Percentiles rank a stretch among this genome's conserved stretches.
Conservation (phyloP, 2,888 invertebrate genomes). For the Scaptomyza flava region DNA sequence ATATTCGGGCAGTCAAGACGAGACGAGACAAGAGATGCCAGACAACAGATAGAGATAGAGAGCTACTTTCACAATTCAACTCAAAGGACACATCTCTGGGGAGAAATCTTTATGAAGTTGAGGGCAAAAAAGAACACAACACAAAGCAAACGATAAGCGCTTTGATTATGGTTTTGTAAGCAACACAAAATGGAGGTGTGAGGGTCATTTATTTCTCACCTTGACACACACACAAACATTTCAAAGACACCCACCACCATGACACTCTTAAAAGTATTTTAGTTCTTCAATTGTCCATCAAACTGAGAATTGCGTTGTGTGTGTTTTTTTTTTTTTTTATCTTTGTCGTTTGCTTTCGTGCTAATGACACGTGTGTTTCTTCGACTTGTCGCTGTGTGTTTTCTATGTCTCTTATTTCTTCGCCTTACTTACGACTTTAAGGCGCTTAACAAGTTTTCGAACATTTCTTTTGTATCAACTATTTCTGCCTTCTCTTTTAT, state of each 20-base stretch:
- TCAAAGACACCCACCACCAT: slow-evolving; percentile 38
- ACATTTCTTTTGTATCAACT: slow-evolving; percentile 29
- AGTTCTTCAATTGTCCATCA: slow-evolving; percentile 51
- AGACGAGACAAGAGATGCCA: slow-evolving; percentile 1
- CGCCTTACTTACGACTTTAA: slow-evolving; percentile 58
- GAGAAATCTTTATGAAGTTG: slow-evolving; percentile 60
- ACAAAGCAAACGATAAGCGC: slow-evolving; percentile 62
- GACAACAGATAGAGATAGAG: slow-evolving; percentile 8
- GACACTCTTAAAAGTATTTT: slow-evolving; percentile 7
- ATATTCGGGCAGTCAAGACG: slow-evolving; percentile 39
- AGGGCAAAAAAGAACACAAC: slow-evolving; percentile 29
- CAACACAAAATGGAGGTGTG: neutral
- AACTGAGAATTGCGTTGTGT: slow-evolving; percentile 7
- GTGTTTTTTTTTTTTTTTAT: slow-evolving; percentile 1
- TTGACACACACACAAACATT: slow-evolving; percentile 15
- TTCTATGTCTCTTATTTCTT: slow-evolving; percentile 15
- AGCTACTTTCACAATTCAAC: slow-evolving; percentile 42
- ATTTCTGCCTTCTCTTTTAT: slow-evolving; percentile 6
- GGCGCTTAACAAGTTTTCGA: slow-evolving; percentile 64
- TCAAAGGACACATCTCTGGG: slow-evolving; percentile 51
- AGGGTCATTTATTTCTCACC: slow-evolving; percentile 42
- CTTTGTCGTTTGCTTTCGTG: slow-evolving; percentile 20
- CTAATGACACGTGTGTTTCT: slow-evolving; percentile 64
- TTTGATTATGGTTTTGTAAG: slow-evolving; percentile 51
- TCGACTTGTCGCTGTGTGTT: slow-evolving; percentile 16